Evolutionary conservation across 2,888 invertebrate genomes (phyloP), one percentile per base, ranked within the genome.

Genomic region (Aphidoletes aphidimyza): DNA sequence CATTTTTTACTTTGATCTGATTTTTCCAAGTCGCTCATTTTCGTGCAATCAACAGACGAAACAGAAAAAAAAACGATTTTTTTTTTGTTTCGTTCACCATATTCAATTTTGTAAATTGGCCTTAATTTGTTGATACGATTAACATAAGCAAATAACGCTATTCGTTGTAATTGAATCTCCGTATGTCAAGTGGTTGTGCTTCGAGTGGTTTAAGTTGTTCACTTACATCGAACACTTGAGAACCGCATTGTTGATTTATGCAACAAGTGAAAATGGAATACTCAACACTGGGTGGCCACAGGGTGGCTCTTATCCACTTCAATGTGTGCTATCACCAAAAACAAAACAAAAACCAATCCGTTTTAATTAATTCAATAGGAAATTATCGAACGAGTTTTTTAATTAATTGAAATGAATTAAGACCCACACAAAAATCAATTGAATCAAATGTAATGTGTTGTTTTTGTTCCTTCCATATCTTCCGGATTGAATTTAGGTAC

Each of bases 131-230:
- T 69, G 30, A 30, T 69, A 69, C 69, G 26, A 34, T 69, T 69
- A 69, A 69, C 69, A 69, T 69, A 14, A 69, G 69, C 34, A 69
- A 69, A 69, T 69, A 69, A 69, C 69, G 69, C 14, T 14, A 30
- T 69, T 69, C 26, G 54, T 26, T 54, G 54, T 69, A 69, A 69
- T 14, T n/a, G 69, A 30, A 69, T 34, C 8, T n/a, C 8, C 30
- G 69, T 14, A 69, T 69, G 26, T 69, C 69, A 54, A 54, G 5
- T 54, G 3, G 22, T 54, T 22, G 54, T 22, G 54, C 6, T 54
- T 22, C 54, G 22, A 54, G 54, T 54, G 54, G n/a, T n/a, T n/a
- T n/a, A n/a, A n/a, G n/a, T n/a, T n/a, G n/a, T n/a, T 42, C 14
- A 6, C 8, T 42, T 14, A 14, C 14, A 42, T 9, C 14, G 42